Evolutionary conservation across 2,888 invertebrate genomes (phyloP).

Genomic region (Lacanobia wlatinum): DNA sequence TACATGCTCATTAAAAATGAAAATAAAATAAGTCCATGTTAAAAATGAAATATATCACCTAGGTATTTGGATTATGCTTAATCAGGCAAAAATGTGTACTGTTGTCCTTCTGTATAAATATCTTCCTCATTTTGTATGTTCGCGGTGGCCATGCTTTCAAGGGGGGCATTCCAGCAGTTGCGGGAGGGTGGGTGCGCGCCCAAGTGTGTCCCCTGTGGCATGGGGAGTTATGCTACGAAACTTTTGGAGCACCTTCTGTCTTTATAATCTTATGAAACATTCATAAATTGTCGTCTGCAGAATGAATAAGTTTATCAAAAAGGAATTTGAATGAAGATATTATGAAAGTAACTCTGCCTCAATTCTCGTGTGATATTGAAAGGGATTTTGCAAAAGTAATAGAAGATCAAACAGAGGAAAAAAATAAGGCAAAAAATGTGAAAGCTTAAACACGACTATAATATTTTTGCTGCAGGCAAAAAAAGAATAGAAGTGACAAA

Average conservation of each 20-base stretch:
- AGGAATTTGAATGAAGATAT: conserved; percentile 9
- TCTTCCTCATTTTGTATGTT: conserved; percentile 17
- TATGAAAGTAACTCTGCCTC: neutral
- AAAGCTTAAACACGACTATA: conserved; percentile 7
- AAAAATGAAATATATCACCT: conserved; percentile 4
- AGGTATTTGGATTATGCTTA: neutral
- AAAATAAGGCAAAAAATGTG: conserved; percentile 9
- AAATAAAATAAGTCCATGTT: conserved; percentile 9
- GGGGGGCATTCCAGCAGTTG: conserved; percentile 72
- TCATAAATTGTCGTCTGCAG: conserved; percentile 32
- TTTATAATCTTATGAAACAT: conserved; percentile 42
- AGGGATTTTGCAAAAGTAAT: neutral
- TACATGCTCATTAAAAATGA: conserved; percentile 3
- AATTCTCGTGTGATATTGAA: neutral
- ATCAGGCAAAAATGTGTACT: neutral
- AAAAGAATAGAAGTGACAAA: conserved; percentile 18
- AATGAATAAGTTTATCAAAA: conserved; percentile 17
- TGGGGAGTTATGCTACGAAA: conserved; percentile 32
- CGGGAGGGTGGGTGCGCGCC: conserved; percentile 85
- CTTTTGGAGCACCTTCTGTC: conserved; percentile 36
- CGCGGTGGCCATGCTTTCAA: conserved; percentile 48
- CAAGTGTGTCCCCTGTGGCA: conserved; percentile 79
- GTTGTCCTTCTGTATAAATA: conserved; percentile 27
- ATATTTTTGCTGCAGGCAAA: conserved; percentile 14
- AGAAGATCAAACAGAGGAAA: neutral